Evolutionary conservation across 2,797 vertebrate species (phyloP).

Genomic region (Microhierax caerulescens): DNA sequence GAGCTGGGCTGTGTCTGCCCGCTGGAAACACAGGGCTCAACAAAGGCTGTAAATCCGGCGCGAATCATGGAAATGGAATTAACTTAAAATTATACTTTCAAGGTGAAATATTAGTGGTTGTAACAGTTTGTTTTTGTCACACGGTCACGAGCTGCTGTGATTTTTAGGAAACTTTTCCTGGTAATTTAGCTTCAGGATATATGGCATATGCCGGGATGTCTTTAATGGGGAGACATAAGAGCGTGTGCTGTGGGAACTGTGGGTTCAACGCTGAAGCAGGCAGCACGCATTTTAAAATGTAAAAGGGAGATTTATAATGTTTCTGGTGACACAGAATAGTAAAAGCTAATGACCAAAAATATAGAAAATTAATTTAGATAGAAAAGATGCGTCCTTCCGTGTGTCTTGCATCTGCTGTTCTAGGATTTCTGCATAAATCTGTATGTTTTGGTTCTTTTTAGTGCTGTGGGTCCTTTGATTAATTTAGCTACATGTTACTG

Average conservation of each 20-base stretch:
- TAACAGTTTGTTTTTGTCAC: slow-evolving; percentile 16
- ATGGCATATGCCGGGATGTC: neutral
- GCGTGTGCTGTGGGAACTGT: neutral
- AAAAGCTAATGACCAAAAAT: neutral
- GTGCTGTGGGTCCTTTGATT: slow-evolving; percentile 76
- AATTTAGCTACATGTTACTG: slow-evolving; percentile 89
- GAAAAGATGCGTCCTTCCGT: neutral
- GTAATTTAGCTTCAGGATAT: slow-evolving; percentile 9
- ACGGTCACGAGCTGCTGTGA: neutral
- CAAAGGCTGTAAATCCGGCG: neutral
- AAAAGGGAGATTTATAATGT: neutral
- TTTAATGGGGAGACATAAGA: neutral
- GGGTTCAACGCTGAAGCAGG: neutral
- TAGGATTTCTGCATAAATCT: slow-evolving; percentile 58
- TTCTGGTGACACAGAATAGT: neutral
- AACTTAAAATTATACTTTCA: slow-evolving; percentile 18
- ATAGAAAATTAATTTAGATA: neutral
- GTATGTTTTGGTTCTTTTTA: slow-evolving; percentile 61
- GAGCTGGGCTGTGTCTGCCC: neutral
- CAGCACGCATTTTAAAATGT: neutral
- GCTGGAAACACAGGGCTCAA: neutral
- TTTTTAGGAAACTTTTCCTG: slow-evolving; percentile 45
- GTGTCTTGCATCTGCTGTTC: neutral
- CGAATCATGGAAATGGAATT: neutral
- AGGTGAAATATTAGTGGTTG: slow-evolving; percentile 12